Evolutionary conservation across 2,797 vertebrate species (phyloP), one percentile per base, ranked within the genome.

Genomic region (Acanthiza pusilla): DNA sequence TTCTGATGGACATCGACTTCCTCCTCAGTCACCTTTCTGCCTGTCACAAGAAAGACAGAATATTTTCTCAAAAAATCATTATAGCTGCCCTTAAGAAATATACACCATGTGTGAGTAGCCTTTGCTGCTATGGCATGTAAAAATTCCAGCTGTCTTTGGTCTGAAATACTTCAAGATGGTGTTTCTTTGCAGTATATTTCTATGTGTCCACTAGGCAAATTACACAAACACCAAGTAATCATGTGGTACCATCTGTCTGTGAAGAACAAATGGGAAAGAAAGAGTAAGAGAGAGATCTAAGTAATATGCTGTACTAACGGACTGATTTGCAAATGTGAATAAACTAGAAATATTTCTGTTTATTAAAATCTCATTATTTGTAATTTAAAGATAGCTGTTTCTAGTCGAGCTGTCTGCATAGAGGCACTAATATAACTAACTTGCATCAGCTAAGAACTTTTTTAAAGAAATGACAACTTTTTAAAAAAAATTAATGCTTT

Each of bases 41-140:
- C 50, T 80, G 58, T 26, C 34, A 42, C 13, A 38, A 74, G 12
- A n/a, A 71, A 66, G 17, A 72, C 12, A 79, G 10, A 61, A 4
- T 32, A 71, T 77, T 83, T 91, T 81, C 86, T 66, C 43, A 91
- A 58, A 23, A 75, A 75, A 75, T 61, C 0, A 32, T 62, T 67
- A 3, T 9, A 84, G 60, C 6, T 93, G 43, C 25, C 27, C 29
- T 36, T 85, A 62, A 87, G 30, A 93, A 84, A 71, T 19, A 32
- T 3, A 66, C 0, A 18, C 36, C 8, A 25, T 34, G 15, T 0
- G 0, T 68, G 13, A 57, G 13, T 27, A 61, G 30, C 38, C 12
- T 73, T 70, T 71, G 30, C 19, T 67, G 45, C 25, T 75, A 20
- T 1, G 11, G 9, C 29, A 42, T 23, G 17, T 43, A 55, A 86